These are phyloP conservation scores for Clytia hemisphaerica DNA, from an alignment of 30 jellyfish, hydroid and myxozoan species.

Conservation along the genomic window DNA sequence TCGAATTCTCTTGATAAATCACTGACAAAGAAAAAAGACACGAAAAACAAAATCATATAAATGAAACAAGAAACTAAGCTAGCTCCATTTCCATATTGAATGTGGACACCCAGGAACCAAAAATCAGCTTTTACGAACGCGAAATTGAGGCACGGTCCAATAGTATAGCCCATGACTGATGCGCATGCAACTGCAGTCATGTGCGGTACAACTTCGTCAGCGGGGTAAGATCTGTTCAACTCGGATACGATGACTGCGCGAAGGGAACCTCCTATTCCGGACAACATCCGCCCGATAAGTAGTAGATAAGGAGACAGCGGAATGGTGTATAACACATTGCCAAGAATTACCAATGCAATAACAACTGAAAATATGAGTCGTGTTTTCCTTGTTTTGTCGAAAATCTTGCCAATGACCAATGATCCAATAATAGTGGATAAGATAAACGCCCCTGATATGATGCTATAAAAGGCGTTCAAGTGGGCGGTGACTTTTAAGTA, in stretches of 20 bases:
- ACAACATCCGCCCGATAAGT: constrained; percentile 6
- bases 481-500: background rate
- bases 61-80: background rate
- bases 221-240: background rate
- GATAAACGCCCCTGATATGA: background rate
- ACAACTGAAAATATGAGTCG: background rate
- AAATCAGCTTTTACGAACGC: background rate
- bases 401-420: background rate
- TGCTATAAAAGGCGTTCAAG: background rate
- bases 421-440: background rate
- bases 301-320: constrained; percentile 13
- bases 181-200: background rate
- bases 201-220: background rate
- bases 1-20: constrained; percentile 9
- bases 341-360: background rate
- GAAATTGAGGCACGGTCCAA: constrained; percentile 23
- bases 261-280: constrained; percentile 12
- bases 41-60: background rate
- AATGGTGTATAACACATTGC: constrained; percentile 6
- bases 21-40: background rate
- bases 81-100: constrained; percentile 4
- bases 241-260: background rate
- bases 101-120: background rate
- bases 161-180: constrained; percentile 8
- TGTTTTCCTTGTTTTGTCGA: background rate